Base-by-base conservation (phyloP, 2,888 invertebrate species). In the Caenorhabditis sulstoni region DNA sequence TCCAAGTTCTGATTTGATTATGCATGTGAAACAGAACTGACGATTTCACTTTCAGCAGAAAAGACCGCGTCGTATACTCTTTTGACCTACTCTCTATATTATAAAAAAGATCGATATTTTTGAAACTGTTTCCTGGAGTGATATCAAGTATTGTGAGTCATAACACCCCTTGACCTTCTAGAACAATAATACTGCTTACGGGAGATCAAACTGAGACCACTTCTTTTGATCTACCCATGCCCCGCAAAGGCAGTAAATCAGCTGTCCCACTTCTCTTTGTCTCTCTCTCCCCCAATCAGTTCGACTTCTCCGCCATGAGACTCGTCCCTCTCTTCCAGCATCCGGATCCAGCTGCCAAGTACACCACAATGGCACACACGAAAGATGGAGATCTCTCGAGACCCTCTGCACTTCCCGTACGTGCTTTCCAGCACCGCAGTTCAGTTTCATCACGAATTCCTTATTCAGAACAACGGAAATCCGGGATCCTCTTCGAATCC, bases 341-440 rank as follows among this genome's bases (percentile, higher is more conserved):
- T 9, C 62, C 76, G 7, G 76, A 77, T 20, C 67, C 75, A 1
- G 18, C 61, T 0, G 62, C 52, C 18, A 68, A 77, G 39, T 64
- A 70, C 58, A 49, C 29, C 7, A 29, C 49, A 22, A 68, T 68
- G 76, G 76, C 66, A n/a, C 76, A 67, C 18, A 67, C 67, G 37
- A 70, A 77, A 41, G 77, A 77, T 23, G 70, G 59, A 11, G 77
- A 77, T 12, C 44, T 77, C 52, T 71, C 77, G 29, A 45, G 77
- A 22, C 77, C 77, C 2, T 58, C 68, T n/a, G 64, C 39, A 3
- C 39, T 77, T 3, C 77, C 77, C 37, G 68, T 66, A 29, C 58
- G 57, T 57, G 39, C 44, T 16, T 20, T 9, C 5, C 23, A 3
- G 0, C 20, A n/a, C 49, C 52, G 22, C 16, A 47, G 14, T 39